Evolutionary conservation across 2,888 invertebrate species (phyloP).

Genomic region (Formica aserva): DNA sequence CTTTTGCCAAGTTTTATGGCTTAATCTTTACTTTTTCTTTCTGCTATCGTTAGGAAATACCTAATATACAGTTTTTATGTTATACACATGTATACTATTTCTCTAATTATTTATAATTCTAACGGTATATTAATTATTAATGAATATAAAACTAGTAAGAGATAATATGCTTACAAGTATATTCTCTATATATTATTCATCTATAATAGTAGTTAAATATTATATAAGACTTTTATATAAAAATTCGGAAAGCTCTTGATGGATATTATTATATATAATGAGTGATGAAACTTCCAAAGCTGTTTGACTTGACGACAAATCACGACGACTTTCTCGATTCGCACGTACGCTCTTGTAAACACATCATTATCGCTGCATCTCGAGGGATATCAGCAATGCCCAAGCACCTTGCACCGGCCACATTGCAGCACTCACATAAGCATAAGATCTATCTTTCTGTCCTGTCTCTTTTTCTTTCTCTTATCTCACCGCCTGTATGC

Average conservation of each 20-base stretch:
- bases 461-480: slow-evolving; percentile 2
- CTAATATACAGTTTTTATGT: slow-evolving; percentile 17
- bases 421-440: slow-evolving; percentile 76
- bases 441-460: slow-evolving; percentile 38
- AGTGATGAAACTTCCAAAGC: slow-evolving; percentile 16
- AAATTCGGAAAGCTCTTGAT: slow-evolving; percentile 50
- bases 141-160: background rate
- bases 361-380: slow-evolving; percentile 46
- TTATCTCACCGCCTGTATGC: slow-evolving; percentile 79
- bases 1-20: slow-evolving; percentile 66
- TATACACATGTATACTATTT: background rate
- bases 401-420: slow-evolving; percentile 83
- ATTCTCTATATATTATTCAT: slow-evolving; percentile 8
- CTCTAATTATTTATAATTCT: slow-evolving; percentile 5
- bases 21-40: slow-evolving; percentile 63
- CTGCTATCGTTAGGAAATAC: slow-evolving; percentile 63
- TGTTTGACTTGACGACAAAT: slow-evolving; percentile 60
- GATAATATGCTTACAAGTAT: slow-evolving; percentile 18
- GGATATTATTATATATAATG: slow-evolving; percentile 1
- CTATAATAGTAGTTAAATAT: slow-evolving; percentile 1
- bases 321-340: slow-evolving; percentile 63
- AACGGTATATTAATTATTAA: slow-evolving; percentile 14
- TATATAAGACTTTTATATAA: slow-evolving; percentile 20
- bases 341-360: slow-evolving; percentile 67
- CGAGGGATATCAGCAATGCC: slow-evolving; percentile 72